Conservation (phyloP, 2,888 invertebrate genomes). For the Acanthosoma haemorrhoidale region DNA sequence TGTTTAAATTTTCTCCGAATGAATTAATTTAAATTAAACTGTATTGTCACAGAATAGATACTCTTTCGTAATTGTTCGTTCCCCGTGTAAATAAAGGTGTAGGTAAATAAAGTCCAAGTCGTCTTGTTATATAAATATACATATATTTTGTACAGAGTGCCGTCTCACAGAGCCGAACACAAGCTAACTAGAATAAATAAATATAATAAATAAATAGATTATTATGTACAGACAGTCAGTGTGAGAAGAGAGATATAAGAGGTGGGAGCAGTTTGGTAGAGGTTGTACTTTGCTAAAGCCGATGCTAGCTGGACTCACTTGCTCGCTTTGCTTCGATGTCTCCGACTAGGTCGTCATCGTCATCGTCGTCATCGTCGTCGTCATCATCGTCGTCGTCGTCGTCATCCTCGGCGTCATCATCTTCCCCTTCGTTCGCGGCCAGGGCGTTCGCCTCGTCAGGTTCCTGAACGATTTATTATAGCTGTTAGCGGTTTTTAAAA, state of each 20-base stretch:
- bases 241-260: conserved; percentile 1
- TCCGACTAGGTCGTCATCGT: conserved; percentile 49
- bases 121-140: conserved; percentile 16
- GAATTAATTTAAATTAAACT: no score
- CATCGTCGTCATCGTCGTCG: conserved; percentile 50
- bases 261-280: neutral
- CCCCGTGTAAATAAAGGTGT: neutral
- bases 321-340: conserved; percentile 65
- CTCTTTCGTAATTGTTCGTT: neutral
- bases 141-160: conserved; percentile 25
- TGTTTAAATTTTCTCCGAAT: no score
- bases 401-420: conserved; percentile 49
- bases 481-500: no score
- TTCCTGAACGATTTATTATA: no score
- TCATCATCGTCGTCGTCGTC: conserved; percentile 47
- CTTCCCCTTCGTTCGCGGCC: conserved; percentile 47
- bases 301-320: conserved; percentile 65
- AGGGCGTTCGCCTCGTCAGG: conserved; percentile 42
- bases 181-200: conserved; percentile 26
- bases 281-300: conserved; percentile 4
- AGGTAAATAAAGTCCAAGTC: conserved; percentile 21
- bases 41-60: neutral
- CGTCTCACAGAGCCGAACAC: conserved; percentile 8
- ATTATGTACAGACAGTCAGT: conserved; percentile 27
- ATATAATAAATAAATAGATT: conserved; percentile 30